Evolutionary conservation across 2,797 vertebrate species (phyloP).

Genomic region (Ispidina picta): DNA sequence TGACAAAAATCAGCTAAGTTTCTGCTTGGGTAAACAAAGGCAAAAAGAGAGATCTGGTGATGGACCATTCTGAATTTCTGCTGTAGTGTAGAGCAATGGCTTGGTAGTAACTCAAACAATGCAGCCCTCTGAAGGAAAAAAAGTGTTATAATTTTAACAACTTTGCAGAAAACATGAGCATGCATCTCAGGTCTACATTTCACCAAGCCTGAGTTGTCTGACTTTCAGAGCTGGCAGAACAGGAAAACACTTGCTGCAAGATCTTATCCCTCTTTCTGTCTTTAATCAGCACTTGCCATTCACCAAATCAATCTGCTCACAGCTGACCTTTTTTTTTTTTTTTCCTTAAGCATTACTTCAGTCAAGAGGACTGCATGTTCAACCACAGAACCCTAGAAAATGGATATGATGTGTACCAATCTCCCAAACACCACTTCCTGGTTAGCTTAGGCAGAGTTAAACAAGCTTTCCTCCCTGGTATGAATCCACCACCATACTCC

Average conservation of each 20-base stretch:
- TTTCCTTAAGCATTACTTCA: conserved; percentile 82
- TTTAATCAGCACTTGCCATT: neutral
- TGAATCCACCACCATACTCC: conserved; percentile 87
- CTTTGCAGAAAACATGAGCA: neutral
- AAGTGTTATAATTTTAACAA: neutral
- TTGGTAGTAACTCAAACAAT: neutral
- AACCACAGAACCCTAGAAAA: conserved; percentile 90
- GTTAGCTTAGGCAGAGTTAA: conserved; percentile 89
- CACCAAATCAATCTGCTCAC: neutral
- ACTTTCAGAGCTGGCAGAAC: neutral
- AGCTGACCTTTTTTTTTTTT: neutral
- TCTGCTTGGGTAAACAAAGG: neutral
- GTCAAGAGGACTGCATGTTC: conserved; percentile 87
- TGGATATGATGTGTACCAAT: conserved; percentile 90
- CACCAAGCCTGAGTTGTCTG: neutral
- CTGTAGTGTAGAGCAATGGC: neutral
- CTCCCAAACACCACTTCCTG: conserved; percentile 83
- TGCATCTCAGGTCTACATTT: neutral
- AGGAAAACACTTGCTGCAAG: neutral
- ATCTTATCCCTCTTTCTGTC: neutral
- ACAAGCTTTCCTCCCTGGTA: conserved; percentile 80
- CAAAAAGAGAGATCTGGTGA: neutral
- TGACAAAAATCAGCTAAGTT: neutral
- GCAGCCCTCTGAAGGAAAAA: neutral
- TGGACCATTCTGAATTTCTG: neutral